phyloP scores from a whole-genome alignment of 2,888 invertebrate species.

The Baronia brevicornis region DNA sequence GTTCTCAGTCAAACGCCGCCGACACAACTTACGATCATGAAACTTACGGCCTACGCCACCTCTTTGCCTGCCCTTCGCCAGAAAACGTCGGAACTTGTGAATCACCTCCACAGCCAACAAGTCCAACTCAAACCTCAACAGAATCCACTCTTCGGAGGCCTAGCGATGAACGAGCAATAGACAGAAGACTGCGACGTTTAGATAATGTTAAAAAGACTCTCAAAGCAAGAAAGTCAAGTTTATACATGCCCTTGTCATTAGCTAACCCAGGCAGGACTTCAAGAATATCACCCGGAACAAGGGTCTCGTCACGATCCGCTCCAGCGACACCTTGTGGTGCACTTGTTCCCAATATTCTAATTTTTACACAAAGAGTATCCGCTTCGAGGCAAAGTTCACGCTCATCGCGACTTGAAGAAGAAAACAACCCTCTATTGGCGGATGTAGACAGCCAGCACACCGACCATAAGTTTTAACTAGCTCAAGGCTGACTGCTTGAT shows the following conservation, averaged over 20 bases:
- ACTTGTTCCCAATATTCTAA: slow-evolving; percentile 78
- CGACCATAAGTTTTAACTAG: slow-evolving; percentile 58
- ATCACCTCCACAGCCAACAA: slow-evolving; percentile 88
- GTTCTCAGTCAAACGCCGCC: slow-evolving; percentile 38
- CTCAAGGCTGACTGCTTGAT: slow-evolving; percentile 15
- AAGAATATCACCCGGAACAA: slow-evolving; percentile 57
- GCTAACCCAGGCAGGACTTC: slow-evolving; percentile 48
- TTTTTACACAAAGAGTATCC: slow-evolving; percentile 73
- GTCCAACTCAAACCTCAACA: slow-evolving; percentile 84
- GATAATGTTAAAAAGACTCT: slow-evolving; percentile 44
- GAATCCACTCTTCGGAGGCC: slow-evolving; percentile 82
- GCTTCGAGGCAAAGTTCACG: slow-evolving; percentile 66
- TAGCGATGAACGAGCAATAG: slow-evolving; percentile 53
- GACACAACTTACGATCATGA: slow-evolving; percentile 47
- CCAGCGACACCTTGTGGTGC: slow-evolving; percentile 86
- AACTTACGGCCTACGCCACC: slow-evolving; percentile 41
- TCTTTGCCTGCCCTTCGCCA: slow-evolving; percentile 41
- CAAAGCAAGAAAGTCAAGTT: slow-evolving; percentile 77
- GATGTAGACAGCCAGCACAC: slow-evolving; percentile 48
- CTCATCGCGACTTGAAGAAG: slow-evolving; percentile 66
- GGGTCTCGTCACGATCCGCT: slow-evolving; percentile 84
- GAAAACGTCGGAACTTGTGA: slow-evolving; percentile 45
- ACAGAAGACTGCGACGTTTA: slow-evolving; percentile 59
- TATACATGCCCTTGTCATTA: slow-evolving; percentile 79
- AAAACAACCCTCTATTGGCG: slow-evolving; percentile 78